phyloP scores from a whole-genome alignment of 1,140 invertebrate species.

The Zelostemma sp. region DNA sequence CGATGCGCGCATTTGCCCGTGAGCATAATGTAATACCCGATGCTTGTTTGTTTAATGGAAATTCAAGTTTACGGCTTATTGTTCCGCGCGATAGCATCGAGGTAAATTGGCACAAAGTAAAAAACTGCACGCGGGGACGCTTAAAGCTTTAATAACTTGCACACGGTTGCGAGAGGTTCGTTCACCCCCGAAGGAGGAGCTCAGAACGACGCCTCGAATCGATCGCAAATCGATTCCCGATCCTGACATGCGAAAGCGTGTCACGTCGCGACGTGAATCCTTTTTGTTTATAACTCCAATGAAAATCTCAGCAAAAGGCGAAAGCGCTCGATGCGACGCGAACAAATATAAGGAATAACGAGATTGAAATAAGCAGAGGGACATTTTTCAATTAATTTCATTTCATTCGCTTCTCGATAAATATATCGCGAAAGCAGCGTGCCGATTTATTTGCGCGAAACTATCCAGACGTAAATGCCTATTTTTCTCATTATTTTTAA shows the following conservation, averaged over 20 bases:
- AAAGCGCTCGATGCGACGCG: no score
- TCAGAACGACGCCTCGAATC: constrained; percentile 2
- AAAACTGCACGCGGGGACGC: constrained; percentile 7
- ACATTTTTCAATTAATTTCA: constrained; percentile 10
- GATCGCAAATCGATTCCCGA: constrained; percentile 13
- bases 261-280: constrained; percentile 9
- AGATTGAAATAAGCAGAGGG: constrained; percentile 6
- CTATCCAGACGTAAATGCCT: no score
- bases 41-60: constrained; percentile 42
- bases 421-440: constrained; percentile 3
- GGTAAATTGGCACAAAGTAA: constrained; percentile 18
- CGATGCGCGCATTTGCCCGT: background rate
- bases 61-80: constrained; percentile 42
- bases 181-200: constrained; percentile 8
- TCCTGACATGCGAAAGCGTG: constrained; percentile 1
- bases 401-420: background rate
- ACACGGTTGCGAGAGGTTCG: constrained; percentile 4
- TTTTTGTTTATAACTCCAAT: constrained; percentile 12
- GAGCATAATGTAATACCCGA: constrained; percentile 13
- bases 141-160: constrained; percentile 17
- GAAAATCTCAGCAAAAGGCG: constrained; percentile 12
- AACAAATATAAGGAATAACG: constrained; percentile 7
- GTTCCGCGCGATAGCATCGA: constrained; percentile 15
- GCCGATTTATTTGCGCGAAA: no score
- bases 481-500: no score